These are phyloP conservation scores for Meloidogyne hapla DNA, from an alignment of 1,140 invertebrate species.

Conservation along the genomic window DNA sequence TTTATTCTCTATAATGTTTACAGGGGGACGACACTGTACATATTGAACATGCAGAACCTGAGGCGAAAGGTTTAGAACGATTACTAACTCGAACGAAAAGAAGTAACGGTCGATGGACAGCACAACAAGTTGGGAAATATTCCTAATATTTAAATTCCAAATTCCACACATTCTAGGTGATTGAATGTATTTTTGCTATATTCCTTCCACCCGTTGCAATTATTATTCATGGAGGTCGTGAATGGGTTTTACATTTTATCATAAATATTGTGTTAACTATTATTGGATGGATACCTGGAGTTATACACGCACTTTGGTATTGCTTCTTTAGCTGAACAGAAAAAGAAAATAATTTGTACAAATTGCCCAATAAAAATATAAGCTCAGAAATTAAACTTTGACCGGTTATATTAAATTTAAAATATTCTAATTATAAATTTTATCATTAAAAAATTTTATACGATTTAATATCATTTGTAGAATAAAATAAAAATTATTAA, in stretches of 20 bases:
- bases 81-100: slow-evolving; percentile 21
- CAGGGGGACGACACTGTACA: neutral
- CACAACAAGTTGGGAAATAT: slow-evolving; percentile 17
- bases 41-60: neutral
- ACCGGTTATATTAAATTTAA: neutral
- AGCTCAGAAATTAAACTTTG: neutral
- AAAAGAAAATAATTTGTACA: neutral
- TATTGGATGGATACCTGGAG: slow-evolving; percentile 34
- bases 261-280: slow-evolving; percentile 34
- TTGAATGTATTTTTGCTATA: slow-evolving; percentile 30
- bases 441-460: too few relatives aligned
- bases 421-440: too few relatives aligned
- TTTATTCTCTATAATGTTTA: too few relatives aligned
- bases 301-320: slow-evolving; percentile 42
- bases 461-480: too few relatives aligned
- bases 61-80: slow-evolving; percentile 1
- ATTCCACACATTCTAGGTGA: neutral
- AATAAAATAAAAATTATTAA: too few relatives aligned
- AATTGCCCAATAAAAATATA: neutral
- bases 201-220: slow-evolving; percentile 31
- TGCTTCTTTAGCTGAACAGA: slow-evolving; percentile 34
- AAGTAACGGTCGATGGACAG: slow-evolving; percentile 29
- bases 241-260: slow-evolving; percentile 33
- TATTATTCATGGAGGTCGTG: slow-evolving; percentile 30
- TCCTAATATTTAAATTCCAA: neutral